Conservation (phyloP, 2,888 invertebrate species). For the Agonum fuliginosum region DNA sequence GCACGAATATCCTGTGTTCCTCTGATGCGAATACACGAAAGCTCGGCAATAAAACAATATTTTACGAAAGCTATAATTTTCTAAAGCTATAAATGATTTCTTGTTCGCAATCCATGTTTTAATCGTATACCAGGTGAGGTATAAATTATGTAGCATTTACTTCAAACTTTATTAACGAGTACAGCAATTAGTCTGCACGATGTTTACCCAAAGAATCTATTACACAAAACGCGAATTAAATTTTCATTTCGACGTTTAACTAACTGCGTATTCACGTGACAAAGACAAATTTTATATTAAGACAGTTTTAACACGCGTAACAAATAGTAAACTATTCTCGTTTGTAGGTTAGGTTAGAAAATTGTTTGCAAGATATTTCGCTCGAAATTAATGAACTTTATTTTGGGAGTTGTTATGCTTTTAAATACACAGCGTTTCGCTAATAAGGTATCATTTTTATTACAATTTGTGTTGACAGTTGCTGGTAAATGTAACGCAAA, state of each 20-base stretch:
- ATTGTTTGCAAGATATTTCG: not conserved
- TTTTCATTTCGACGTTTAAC: constrained; percentile 32
- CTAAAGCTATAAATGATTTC: constrained; percentile 54
- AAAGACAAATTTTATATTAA: constrained; percentile 35
- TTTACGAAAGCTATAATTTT: constrained; percentile 54
- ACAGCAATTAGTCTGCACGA: constrained; percentile 49
- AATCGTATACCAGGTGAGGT: constrained; percentile 47
- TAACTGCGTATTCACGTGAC: constrained; percentile 41
- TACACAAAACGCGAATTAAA: constrained; percentile 41
- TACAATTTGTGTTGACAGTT: not conserved
- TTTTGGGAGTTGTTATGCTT: not conserved
- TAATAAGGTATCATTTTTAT: not conserved
- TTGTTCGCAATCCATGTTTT: constrained; percentile 54
- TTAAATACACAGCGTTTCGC: not conserved
- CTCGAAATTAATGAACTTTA: not conserved
- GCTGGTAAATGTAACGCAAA: too few relatives aligned
- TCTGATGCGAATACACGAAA: constrained; percentile 5
- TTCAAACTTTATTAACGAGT: constrained; percentile 58
- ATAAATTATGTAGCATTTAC: constrained; percentile 56
- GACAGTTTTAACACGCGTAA: not conserved
- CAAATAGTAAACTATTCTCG: constrained; percentile 20
- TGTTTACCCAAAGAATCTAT: constrained; percentile 51
- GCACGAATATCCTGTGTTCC: not conserved
- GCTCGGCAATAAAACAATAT: constrained; percentile 55
- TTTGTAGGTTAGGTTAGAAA: not conserved